phyloP scores from a whole-genome alignment of 1,140 invertebrate species.

The Hylyphantes graminicola region DNA sequence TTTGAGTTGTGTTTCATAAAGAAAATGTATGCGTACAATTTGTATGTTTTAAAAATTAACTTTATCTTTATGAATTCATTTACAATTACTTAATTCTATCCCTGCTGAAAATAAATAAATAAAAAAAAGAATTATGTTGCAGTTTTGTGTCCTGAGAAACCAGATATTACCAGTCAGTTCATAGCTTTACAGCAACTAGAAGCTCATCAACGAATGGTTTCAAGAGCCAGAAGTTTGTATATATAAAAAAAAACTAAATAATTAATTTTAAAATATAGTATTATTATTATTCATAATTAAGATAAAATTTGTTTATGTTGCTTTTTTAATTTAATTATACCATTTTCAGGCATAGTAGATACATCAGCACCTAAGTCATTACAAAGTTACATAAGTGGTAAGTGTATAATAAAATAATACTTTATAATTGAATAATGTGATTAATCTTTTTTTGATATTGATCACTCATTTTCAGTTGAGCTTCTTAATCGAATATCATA shows the following conservation, averaged over 20 bases:
- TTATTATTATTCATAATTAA: conserved; percentile 3
- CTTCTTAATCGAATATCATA: no score
- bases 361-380: conserved; percentile 45
- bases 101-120: neutral
- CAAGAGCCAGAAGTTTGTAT: conserved; percentile 45
- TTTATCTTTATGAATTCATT: no score
- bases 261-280: neutral
- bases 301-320: conserved; percentile 1
- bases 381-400: conserved; percentile 51
- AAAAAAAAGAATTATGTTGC: neutral
- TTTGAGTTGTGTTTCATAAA: no score
- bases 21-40: neutral
- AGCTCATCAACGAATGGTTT: conserved; percentile 50
- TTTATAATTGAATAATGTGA: no score
- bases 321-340: neutral
- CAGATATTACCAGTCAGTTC: conserved; percentile 48
- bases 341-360: conserved; percentile 35
- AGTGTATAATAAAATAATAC: neutral
- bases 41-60: neutral
- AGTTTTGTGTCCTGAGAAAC: conserved; percentile 47
- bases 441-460: no score
- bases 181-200: conserved; percentile 47
- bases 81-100: no score
- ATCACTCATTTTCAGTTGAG: no score
- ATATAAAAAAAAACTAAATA: no score